Percentiles rank a stretch among this genome's conserved stretches.
Evolutionary conservation across 2,888 invertebrate species (phyloP).

Genomic region (Drosophila tanythrix): DNA sequence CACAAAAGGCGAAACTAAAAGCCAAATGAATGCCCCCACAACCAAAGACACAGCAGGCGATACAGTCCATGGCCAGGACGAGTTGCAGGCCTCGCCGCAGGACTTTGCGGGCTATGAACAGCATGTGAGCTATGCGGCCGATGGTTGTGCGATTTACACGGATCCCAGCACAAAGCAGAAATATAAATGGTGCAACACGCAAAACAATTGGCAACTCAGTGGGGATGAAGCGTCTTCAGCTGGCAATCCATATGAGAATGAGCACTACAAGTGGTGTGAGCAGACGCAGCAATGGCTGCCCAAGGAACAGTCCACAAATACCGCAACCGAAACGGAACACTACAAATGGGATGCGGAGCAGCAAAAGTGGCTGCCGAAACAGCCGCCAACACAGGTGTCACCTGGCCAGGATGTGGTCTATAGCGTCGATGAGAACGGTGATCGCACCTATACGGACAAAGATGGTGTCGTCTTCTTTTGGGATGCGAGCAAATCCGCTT

Average conservation of each 20-base stretch:
- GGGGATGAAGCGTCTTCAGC: conserved; percentile 82
- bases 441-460: conserved; percentile 91
- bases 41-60: conserved; percentile 31
- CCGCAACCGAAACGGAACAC: conserved; percentile 84
- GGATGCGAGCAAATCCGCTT: conserved; percentile 95
- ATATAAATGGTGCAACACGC: conserved; percentile 88
- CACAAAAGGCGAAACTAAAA: conserved; percentile 23
- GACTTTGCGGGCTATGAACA: conserved; percentile 84
- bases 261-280: conserved; percentile 83
- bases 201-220: conserved; percentile 85
- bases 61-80: conserved; percentile 12
- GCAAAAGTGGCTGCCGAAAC: conserved; percentile 86
- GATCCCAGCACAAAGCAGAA: conserved; percentile 89
- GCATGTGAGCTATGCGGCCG: conserved; percentile 89
- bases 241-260: conserved; percentile 83
- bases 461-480: conserved; percentile 97
- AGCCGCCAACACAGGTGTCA: conserved; percentile 26
- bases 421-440: conserved; percentile 91
- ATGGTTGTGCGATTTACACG: conserved; percentile 90
- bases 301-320: conserved; percentile 65
- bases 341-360: conserved; percentile 88
- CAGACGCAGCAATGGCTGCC: conserved; percentile 86
- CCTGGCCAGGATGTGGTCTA: conserved; percentile 85
- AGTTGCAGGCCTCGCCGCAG: conserved; percentile 42
- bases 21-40: conserved; percentile 1